Percentiles rank a stretch among this genome's conserved stretches.
phyloP scores from a whole-genome alignment of 2,113 vertebrate genomes.

The Stigmatopora nigra region DNA sequence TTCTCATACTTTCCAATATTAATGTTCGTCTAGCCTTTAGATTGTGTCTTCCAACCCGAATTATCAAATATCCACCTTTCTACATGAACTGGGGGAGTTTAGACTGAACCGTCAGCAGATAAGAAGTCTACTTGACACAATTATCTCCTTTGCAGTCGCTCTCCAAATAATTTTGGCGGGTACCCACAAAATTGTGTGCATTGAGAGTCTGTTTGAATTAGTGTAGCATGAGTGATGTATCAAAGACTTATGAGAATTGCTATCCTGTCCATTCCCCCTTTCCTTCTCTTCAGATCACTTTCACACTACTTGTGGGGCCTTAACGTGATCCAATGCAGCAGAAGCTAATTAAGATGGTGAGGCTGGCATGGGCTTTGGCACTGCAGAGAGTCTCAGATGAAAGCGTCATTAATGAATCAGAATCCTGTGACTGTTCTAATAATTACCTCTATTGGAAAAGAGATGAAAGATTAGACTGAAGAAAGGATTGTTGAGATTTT shows the following conservation, averaged over 20 bases:
- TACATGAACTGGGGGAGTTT: no score
- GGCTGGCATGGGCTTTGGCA: constrained; percentile 19
- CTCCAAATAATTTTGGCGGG: constrained; percentile 13
- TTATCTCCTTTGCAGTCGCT: constrained; percentile 24
- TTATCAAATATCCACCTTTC: no score
- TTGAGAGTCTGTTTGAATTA: constrained; percentile 9
- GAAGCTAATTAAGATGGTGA: constrained; percentile 47
- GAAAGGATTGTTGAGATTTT: constrained; percentile 17
- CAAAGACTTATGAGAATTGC: constrained; percentile 33
- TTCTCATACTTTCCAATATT: no score
- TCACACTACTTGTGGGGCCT: constrained; percentile 13
- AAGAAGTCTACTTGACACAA: constrained; percentile 7
- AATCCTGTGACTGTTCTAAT: constrained; percentile 50
- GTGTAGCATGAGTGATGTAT: constrained; percentile 20
- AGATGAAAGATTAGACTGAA: constrained; percentile 37
- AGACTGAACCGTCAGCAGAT: constrained; percentile 8
- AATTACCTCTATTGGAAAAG: constrained; percentile 51
- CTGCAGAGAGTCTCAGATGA: constrained; percentile 40
- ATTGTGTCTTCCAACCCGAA: no score
- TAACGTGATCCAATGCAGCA: constrained; percentile 33
- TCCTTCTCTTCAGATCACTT: constrained; percentile 30
- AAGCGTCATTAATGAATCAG: constrained; percentile 53
- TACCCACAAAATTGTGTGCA: constrained; percentile 8
- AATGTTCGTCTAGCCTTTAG: no score
- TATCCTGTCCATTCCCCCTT: constrained; percentile 28